phyloP scores from a whole-genome alignment of 2,797 vertebrate species.

The Pangasius sanitwongsei region DNA sequence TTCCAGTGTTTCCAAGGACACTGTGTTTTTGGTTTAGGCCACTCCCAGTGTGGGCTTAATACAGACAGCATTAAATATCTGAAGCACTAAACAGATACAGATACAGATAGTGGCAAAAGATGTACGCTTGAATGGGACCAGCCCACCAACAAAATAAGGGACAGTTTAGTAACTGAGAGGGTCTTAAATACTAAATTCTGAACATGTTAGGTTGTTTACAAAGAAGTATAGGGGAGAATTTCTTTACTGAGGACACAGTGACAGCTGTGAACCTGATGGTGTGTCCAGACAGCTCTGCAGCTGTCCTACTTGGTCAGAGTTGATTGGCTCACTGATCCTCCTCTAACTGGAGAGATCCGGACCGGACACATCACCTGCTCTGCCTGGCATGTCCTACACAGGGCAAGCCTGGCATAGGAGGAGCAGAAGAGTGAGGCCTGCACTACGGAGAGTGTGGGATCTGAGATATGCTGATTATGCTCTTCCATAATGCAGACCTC shows the following conservation, averaged over 20 bases:
- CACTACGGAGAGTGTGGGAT: slow-evolving; percentile 3
- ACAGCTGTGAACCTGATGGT: slow-evolving; percentile 51
- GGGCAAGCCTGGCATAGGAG: slow-evolving; percentile 33
- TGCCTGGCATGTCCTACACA: slow-evolving; percentile 41
- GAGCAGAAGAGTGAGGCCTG: slow-evolving; percentile 3
- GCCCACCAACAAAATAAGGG: not conserved
- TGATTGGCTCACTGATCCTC: slow-evolving; percentile 54
- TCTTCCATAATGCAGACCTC: slow-evolving; percentile 27
- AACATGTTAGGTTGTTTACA: not conserved
- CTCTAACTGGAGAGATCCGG: slow-evolving; percentile 62
- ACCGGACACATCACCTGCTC: slow-evolving; percentile 55
- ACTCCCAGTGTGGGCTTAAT: not conserved
- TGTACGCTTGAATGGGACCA: not conserved
- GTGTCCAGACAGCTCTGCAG: slow-evolving; percentile 44
- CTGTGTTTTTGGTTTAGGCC: too few species aligned
- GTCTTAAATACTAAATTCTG: not conserved
- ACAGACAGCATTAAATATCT: not conserved
- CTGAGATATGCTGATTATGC: slow-evolving; percentile 38
- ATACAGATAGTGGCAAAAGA: not conserved
- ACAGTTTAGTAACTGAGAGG: not conserved
- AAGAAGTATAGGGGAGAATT: not conserved
- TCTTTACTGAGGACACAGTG: slow-evolving; percentile 33
- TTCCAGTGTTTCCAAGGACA: too few species aligned
- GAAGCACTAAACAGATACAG: not conserved
- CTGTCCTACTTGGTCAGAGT: slow-evolving; percentile 53